Evolutionary conservation across 1,140 invertebrate genomes (phyloP), one percentile per base, ranked within the genome.

Genomic region (Wiebesia pumilae): DNA sequence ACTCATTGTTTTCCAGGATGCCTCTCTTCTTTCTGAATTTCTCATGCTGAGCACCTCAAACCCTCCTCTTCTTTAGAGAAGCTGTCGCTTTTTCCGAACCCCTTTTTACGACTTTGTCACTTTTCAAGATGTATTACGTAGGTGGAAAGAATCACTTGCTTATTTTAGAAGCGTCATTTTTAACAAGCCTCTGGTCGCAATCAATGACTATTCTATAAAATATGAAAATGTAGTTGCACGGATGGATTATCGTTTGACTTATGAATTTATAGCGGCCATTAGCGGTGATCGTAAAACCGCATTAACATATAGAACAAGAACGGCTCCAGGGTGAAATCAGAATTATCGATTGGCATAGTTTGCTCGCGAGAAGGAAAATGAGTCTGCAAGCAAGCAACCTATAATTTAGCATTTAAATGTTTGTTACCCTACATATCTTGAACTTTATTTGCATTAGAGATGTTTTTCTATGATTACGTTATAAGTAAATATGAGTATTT

Each of bases 1-100:
- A 35, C 75, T 35, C 65, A 85, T 85, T 79, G 83, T 85, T 51
- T 79, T 77, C 67, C n/a, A 30, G 69, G 65, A 69, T 51, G 30
- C 65, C 43, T 33, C 38, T 73, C 81, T 83, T 83, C 75, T n/a
- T n/a, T n/a, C n/a, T n/a, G n/a, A 83, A 83, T 83, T 58, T 58
- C 51, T 75, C 81, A 51, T 58, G 75, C 16, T 30, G 33, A 38
- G 58, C 40, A 14, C 35, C 10, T 21, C 14, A 6, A 14, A 51
- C 62, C 65, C 43, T 82, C 51, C 58, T 30, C 58, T 43, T 73
- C 10, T 33, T 24, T 73, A 21, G 35, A 40, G 69, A 16, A 40
- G 12, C 69, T 19, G 24, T 24, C 69, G 16, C 33, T 40, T 40
- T 73, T 1, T 33, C 38, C 43, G 43, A 51, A 51, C 75, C n/a